Conservation (phyloP, 2,113 vertebrate species). For the Piprites chloris region DNA sequence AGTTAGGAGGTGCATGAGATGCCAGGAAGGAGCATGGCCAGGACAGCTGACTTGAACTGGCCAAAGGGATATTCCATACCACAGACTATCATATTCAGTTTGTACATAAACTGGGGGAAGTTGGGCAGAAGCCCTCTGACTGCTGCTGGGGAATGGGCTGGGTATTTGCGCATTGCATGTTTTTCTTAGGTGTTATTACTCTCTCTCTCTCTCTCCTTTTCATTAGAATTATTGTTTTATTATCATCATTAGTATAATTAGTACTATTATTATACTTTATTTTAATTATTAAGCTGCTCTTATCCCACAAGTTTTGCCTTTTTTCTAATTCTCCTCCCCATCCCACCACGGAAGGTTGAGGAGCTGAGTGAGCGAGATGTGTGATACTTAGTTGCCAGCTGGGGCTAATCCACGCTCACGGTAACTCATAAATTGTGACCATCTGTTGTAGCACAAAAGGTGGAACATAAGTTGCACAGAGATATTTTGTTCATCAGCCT, state of each 20-base stretch:
- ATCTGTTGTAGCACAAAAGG: not conserved
- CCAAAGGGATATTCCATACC: not conserved
- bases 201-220: not conserved
- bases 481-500: not conserved
- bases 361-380: not conserved
- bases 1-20: not conserved
- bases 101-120: not conserved
- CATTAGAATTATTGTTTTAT: not conserved
- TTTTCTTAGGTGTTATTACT: not conserved
- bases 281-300: not conserved
- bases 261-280: not conserved
- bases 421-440: not conserved
- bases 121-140: not conserved
- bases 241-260: not conserved
- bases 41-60: not conserved
- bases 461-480: not conserved
- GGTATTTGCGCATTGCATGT: fast-evolving
- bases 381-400: not conserved
- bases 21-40: not conserved
- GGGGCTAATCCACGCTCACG: not conserved
- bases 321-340: not conserved
- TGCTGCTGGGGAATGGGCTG: not conserved
- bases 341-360: not conserved
- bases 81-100: not conserved
- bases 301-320: not conserved